Evolutionary conservation across 2,797 vertebrate genomes (phyloP).

Genomic region (Anguilla obscura): DNA sequence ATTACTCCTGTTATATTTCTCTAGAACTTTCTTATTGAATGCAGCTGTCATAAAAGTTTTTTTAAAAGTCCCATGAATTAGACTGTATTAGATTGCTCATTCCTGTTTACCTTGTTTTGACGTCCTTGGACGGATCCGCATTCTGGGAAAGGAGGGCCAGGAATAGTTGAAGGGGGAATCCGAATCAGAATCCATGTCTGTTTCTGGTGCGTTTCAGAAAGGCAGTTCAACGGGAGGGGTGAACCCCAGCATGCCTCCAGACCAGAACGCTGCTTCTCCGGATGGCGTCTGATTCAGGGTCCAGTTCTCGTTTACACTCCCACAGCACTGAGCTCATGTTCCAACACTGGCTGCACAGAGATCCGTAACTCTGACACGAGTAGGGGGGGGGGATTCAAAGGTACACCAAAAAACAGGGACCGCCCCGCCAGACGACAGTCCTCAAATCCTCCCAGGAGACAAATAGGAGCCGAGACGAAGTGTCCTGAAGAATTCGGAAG

Average conservation of each 20-base stretch:
- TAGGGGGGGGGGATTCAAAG: conserved; percentile 63
- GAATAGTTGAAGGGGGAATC: conserved; percentile 99
- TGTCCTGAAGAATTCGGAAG: conserved; percentile 75
- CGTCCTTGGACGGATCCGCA: conserved; percentile 87
- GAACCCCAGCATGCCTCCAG: conserved; percentile 41
- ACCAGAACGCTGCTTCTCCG: conserved; percentile 51
- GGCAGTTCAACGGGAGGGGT: conserved; percentile 50
- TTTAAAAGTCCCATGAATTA: not conserved
- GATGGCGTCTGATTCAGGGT: conserved; percentile 58
- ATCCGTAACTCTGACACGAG: conserved; percentile 58
- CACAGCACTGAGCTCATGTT: conserved; percentile 68
- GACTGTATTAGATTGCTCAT: not conserved
- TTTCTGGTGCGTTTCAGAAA: conserved; percentile 48
- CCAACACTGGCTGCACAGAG: conserved; percentile 64
- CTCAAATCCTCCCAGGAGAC: conserved; percentile 51
- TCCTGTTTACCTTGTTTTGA: conserved; percentile 84
- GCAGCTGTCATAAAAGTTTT: not conserved
- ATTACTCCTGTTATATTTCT: not conserved
- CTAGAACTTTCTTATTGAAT: not conserved
- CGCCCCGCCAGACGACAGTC: conserved; percentile 68
- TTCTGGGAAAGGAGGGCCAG: conserved; percentile 95
- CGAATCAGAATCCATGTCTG: conserved; percentile 86
- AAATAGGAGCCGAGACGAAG: conserved; percentile 52
- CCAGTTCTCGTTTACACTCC: conserved; percentile 68
- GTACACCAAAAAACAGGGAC: conserved; percentile 67